phyloP scores from a whole-genome alignment of 2,113 vertebrate species.

The Centropus bengalensis region DNA sequence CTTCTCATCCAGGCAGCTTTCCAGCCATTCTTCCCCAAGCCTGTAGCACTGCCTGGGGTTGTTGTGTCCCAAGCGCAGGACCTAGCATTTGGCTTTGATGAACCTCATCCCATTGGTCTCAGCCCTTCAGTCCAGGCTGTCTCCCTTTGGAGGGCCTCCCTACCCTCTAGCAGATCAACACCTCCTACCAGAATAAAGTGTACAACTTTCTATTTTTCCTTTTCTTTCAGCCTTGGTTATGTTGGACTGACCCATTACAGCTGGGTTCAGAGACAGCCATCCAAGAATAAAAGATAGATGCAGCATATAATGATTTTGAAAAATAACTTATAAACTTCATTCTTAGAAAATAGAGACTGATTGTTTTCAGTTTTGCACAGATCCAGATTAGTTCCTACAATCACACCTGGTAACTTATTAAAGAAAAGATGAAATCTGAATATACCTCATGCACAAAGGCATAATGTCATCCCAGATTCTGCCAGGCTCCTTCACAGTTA shows the following conservation, averaged over 20 bases:
- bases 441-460: neutral
- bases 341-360: neutral
- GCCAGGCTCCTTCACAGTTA: neutral
- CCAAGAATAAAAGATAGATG: neutral
- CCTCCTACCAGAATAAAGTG: neutral
- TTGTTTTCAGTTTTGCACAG: neutral
- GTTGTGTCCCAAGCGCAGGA: no score
- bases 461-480: neutral
- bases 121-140: no score
- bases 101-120: no score
- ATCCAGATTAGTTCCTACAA: neutral
- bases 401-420: neutral
- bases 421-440: neutral
- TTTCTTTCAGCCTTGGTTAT: neutral
- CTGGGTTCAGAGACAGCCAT: neutral
- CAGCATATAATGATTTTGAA: neutral
- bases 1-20: no score
- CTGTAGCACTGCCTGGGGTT: no score
- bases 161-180: no score
- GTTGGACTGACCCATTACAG: neutral
- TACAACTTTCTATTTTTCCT: neutral
- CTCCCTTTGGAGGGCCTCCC: no score
- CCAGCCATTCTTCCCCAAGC: no score
- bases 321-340: neutral
- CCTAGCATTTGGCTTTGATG: no score